Conservation (phyloP, 1,140 invertebrate genomes). For the Mylabris phalerata region DNA sequence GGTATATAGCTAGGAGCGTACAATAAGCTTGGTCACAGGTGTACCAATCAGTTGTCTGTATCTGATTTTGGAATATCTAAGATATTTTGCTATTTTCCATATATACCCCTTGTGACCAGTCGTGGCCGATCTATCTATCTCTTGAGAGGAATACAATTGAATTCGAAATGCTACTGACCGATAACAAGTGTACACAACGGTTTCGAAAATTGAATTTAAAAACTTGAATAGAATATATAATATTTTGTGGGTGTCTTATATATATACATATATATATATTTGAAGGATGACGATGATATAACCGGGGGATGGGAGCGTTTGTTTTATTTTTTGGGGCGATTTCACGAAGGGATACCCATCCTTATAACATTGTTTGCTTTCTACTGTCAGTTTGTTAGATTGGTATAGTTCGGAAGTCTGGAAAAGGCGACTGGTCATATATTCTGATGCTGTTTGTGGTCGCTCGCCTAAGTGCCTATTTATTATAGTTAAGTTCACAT, state of each 20-base stretch:
- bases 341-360: background rate
- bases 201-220: conserved; percentile 44
- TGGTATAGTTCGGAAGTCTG: conserved; percentile 10
- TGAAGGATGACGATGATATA: too few species aligned
- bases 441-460: conserved; percentile 34
- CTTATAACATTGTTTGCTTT: conserved; percentile 35
- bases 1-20: conserved; percentile 18
- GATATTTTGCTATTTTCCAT: conserved; percentile 31
- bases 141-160: conserved; percentile 41
- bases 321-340: too few species aligned
- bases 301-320: too few species aligned
- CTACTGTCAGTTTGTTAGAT: conserved; percentile 26
- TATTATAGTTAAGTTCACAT: conserved; percentile 31
- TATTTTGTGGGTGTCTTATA: conserved; percentile 20
- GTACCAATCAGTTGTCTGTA: conserved; percentile 24
- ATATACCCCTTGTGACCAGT: conserved; percentile 35
- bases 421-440: conserved; percentile 15
- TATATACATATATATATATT: background rate
- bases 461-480: conserved; percentile 39
- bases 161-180: conserved; percentile 42
- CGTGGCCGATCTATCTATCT: conserved; percentile 34
- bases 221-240: conserved; percentile 43
- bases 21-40: conserved; percentile 28
- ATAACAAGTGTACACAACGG: conserved; percentile 38
- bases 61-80: conserved; percentile 40